Percentiles rank a stretch among this genome's conserved stretches.
phyloP scores from a whole-genome alignment of 2,797 vertebrate genomes.

The Eulemur rubriventer region DNA sequence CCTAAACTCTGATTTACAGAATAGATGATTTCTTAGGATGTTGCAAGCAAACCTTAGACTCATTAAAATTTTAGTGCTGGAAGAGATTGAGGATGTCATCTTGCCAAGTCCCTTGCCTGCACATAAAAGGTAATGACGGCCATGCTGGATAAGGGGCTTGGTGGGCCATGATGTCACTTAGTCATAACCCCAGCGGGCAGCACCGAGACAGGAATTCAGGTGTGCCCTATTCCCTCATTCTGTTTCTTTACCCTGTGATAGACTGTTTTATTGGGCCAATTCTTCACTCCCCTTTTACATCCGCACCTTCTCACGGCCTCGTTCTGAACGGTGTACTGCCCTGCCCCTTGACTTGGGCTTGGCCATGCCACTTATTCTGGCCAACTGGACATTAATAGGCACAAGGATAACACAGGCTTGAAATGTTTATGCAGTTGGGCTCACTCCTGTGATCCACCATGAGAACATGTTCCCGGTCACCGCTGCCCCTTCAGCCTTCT shows the following conservation, averaged over 20 bases:
- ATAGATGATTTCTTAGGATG: neutral
- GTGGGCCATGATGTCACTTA: neutral
- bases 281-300: neutral
- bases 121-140: neutral
- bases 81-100: neutral
- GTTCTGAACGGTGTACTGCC: neutral
- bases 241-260: neutral
- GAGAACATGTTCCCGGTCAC: too few relatives aligned
- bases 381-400: neutral
- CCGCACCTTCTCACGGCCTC: neutral
- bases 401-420: neutral
- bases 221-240: too few relatives aligned
- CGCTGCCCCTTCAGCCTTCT: too few relatives aligned
- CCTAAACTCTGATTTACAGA: neutral
- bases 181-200: neutral
- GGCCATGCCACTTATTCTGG: neutral
- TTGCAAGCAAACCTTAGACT: neutral
- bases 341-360: neutral
- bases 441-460: neutral
- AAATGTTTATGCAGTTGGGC: neutral
- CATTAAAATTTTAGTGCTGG: neutral
- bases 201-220: neutral
- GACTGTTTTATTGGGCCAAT: rapidly evolving
- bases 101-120: neutral
- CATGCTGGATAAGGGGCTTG: neutral